Evolutionary conservation across 37 sponge, comb jelly and placozoan species (phyloP), one percentile per base, ranked within the genome.

Genomic region (Corticium candelabrum): DNA sequence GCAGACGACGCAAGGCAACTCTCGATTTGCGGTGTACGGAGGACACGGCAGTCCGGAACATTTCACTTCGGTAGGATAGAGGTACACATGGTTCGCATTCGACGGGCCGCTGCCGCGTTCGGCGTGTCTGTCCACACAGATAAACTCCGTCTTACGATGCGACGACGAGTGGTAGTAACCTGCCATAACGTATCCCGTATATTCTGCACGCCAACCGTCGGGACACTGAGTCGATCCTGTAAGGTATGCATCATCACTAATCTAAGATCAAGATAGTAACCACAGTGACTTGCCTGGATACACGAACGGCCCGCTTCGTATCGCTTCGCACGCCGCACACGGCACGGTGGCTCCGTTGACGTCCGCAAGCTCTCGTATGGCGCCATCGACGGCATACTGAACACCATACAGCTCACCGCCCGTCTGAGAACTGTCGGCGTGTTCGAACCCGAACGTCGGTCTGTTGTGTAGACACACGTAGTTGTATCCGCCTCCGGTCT

Each of bases 1-100:
- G 62, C 62, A 50, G 62, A 50, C 62, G 62, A 50, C 62, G 62
- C 62, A 50, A 11, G 62, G 21, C 62, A 50, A 50, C 21, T 50
- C 62, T 11, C 62, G 62, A 11, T 21, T 27, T 50, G 11, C 21
- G 21, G 21, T 50, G 62, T 50, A 50, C 62, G 62, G 62, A 11
- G 62, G 62, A 50, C 62, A 50, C 62, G 11, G 11, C 15, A 50
- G 62, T 50, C 62, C 62, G 62, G 11, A 27, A 21, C 62, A 50
- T 21, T 50, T 11, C 11, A 50, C 62, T 50, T 50, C 62, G 62
- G 62, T 50, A 27, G 62, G 11, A 21, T 50, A 50, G 15, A 50
- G 21, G 21, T 50, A 50, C 15, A 21, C 62, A 27, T 50, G 62
- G 21, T 50, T 50, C 15, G 15, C 15, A 50, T 50, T 50, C 62